A percentile compares a stretch with the other conserved stretches of the same genome.
Conservation (phyloP, 2,113 vertebrate genomes). For the Burhinus bistriatus region DNA sequence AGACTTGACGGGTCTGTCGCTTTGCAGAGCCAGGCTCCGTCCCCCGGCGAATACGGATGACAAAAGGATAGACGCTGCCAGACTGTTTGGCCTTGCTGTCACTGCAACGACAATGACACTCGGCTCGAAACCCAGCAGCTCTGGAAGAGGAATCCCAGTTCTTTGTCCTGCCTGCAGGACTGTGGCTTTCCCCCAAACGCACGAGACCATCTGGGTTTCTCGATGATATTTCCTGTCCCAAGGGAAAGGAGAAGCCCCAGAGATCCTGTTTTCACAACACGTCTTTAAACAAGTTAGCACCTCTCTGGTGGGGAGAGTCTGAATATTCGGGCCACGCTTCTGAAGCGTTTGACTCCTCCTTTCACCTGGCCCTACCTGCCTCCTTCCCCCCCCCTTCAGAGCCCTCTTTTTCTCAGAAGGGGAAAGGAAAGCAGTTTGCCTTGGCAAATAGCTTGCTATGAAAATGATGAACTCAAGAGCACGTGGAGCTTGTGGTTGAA, state of each 20-base stretch:
- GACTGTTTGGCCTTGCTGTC: not conserved
- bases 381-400: not conserved
- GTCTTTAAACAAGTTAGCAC: not conserved
- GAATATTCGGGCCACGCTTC: fast-evolving
- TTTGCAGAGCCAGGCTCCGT: not conserved
- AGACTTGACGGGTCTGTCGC: not conserved
- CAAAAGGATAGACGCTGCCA: slow-evolving; percentile 1
- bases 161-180: not conserved
- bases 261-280: not conserved
- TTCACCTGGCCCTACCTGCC: not conserved
- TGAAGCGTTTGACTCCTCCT: not conserved
- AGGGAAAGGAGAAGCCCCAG: not conserved
- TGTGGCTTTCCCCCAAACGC: not conserved
- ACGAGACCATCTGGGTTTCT: not conserved
- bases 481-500: slow-evolving; percentile 6
- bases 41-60: fast-evolving
- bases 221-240: not conserved
- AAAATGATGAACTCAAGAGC: slow-evolving; percentile 5
- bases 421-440: not conserved
- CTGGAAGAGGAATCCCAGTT: not conserved
- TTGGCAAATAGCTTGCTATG: not conserved
- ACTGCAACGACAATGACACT: not conserved
- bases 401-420: not conserved
- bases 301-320: not conserved
- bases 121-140: not conserved